These are phyloP conservation scores for Platynereis dumerilii DNA, from an alignment of 2,888 invertebrate species.

Conservation along the genomic window DNA sequence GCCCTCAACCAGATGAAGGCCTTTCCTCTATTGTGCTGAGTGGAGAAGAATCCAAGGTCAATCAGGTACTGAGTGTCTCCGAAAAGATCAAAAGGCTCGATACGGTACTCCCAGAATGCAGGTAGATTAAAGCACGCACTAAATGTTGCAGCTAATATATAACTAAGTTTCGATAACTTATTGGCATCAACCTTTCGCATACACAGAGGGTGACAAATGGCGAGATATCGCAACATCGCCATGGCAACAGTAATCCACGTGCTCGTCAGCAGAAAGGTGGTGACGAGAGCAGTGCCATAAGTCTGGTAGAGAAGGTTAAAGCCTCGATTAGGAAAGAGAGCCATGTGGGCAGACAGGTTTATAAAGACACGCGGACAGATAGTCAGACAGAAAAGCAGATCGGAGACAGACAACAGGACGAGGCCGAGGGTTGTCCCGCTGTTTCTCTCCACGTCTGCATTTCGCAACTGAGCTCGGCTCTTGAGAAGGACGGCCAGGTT, in stretches of 20 bases:
- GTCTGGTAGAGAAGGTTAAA: constrained; percentile 42
- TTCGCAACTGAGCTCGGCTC: constrained; percentile 6
- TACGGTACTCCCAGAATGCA: constrained; percentile 21
- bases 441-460: constrained; percentile 16
- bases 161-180: constrained; percentile 18
- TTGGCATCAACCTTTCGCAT: constrained; percentile 37
- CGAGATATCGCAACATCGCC: constrained; percentile 56
- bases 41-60: constrained; percentile 28
- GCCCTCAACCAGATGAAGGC: constrained; percentile 43
- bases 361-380: constrained; percentile 51
- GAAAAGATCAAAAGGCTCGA: neutral
- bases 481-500: constrained; percentile 26
- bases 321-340: neutral
- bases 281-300: constrained; percentile 49
- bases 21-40: constrained; percentile 10
- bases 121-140: constrained; percentile 24
- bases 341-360: constrained; percentile 21
- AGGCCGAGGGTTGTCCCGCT: constrained; percentile 28
- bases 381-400: constrained; percentile 35
- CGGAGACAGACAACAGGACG: constrained; percentile 27
- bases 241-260: constrained; percentile 58
- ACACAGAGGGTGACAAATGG: constrained; percentile 58
- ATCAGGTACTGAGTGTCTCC: constrained; percentile 19
- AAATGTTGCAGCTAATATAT: constrained; percentile 33
- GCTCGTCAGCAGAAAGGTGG: constrained; percentile 55